These are phyloP conservation scores for Berghia stephanieae DNA, from an alignment of 1,140 invertebrate genomes.

Conservation along the genomic window DNA sequence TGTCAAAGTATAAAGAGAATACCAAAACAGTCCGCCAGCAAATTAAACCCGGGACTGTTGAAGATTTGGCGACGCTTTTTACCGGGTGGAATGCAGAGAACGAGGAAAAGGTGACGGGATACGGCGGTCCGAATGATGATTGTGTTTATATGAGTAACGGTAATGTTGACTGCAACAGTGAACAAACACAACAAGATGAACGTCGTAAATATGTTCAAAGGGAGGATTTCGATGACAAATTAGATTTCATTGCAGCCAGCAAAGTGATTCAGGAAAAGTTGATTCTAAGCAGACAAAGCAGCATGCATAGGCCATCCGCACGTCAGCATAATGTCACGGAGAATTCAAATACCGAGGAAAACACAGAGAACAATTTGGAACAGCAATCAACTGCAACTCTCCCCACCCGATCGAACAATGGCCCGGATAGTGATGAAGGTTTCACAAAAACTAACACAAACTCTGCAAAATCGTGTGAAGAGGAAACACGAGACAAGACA, in stretches of 20 bases:
- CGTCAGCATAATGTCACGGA: not conserved
- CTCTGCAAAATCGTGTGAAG: not conserved
- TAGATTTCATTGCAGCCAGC: constrained; percentile 28
- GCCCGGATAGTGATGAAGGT: not conserved
- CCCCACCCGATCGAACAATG: not conserved
- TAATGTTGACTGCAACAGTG: not conserved
- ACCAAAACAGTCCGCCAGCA: constrained; percentile 31
- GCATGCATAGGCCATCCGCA: not conserved
- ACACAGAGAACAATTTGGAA: too few relatives aligned
- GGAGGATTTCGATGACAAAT: too few relatives aligned
- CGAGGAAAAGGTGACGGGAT: not conserved
- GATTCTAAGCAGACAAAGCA: not conserved
- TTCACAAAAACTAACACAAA: not conserved
- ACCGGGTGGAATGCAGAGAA: not conserved
- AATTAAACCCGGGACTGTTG: constrained; percentile 23
- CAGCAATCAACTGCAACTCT: too few relatives aligned
- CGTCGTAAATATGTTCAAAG: not conserved
- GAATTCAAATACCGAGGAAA: too few relatives aligned
- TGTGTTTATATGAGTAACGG: not conserved
- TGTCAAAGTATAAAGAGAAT: too few relatives aligned
- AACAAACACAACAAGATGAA: not conserved
- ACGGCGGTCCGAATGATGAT: not conserved
- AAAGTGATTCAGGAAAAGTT: constrained; percentile 8
- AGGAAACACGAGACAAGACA: not conserved
- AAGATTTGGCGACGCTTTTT: constrained; percentile 21